Base-by-base conservation (phyloP, 1,140 invertebrate species). In the Hypothenemus hampei region DNA sequence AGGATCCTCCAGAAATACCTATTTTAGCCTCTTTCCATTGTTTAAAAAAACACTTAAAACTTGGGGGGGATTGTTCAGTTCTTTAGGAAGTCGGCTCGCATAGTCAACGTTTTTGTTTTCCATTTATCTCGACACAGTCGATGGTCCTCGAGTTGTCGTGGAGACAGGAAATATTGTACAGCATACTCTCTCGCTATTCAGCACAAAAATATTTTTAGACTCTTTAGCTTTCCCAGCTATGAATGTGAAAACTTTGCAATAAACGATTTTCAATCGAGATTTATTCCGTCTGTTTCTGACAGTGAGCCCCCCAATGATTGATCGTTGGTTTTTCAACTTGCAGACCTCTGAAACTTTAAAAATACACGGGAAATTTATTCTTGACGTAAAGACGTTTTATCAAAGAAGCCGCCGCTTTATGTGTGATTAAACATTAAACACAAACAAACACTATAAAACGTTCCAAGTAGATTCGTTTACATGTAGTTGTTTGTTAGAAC, bases 381-480 rank as follows among this genome's bases (percentile, higher is more conserved):
- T 33, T 7, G 13, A 54, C 24, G 26, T 26, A 46, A 41, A 40
- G 36, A 37, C 29, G 45, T 5, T 53, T 33, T 22, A 48, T 56
- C 53, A 56, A 56, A 56, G 53, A 22, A 35, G 39, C 53, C 53
- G 53, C 35, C 45, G 45, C 44, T 56, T 56, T 56, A 56, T 56
- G 53, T 56, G 45, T 56, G 53, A 56, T 56, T 56, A 56, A 56
- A 56, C 53, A 56, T 41, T 22, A 46, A 56, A 46, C 53, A 46
- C 35, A 56, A 56, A 56, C 53, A 56, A 56, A 56, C 53, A 56
- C 33, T 40, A 46, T 47, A 47, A 47, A 46, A 46, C 31, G 52
- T 45, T 45, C 35, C 43, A 39, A 54, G 52, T 46, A 53, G 50
- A 53, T 53, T 53, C 50, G 52, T 47, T 54, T 47, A 46, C 52